Percentiles rank a stretch among this genome's conserved stretches.
Evolutionary conservation across 2,797 vertebrate genomes (phyloP).

Genomic region (Threskiornis aethiopicus): DNA sequence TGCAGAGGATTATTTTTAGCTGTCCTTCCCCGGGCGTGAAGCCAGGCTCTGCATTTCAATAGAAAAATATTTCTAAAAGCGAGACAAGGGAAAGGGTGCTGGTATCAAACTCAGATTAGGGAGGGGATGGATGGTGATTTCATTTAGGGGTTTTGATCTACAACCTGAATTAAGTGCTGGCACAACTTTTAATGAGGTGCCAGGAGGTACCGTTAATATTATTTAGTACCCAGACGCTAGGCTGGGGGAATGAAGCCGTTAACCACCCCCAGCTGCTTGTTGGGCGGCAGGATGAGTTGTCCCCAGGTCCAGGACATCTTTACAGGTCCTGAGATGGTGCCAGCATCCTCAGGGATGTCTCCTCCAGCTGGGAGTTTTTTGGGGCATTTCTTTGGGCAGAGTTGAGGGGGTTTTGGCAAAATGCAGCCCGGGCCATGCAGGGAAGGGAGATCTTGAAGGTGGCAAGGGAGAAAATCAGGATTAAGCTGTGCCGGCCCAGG

Average conservation of each 20-base stretch:
- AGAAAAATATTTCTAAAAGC: conserved; percentile 49
- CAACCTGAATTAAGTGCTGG: neutral
- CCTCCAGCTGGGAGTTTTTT: neutral
- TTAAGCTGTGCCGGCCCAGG: neutral
- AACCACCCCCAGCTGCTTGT: neutral
- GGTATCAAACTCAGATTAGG: conserved; percentile 43
- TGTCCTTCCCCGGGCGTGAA: neutral
- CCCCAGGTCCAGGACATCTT: neutral
- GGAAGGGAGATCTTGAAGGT: neutral
- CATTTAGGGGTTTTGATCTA: neutral
- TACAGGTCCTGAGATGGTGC: neutral
- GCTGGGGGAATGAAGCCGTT: neutral
- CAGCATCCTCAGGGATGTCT: neutral
- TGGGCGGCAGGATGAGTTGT: fast-evolving
- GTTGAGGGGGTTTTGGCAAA: neutral
- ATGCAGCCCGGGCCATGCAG: neutral
- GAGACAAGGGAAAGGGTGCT: neutral
- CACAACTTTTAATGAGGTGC: neutral
- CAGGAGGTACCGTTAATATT: neutral
- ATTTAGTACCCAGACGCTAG: neutral
- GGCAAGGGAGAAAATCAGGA: neutral
- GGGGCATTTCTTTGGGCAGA: neutral
- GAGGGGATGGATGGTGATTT: conserved; percentile 25
- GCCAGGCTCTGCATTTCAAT: conserved; percentile 47
- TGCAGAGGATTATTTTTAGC: conserved; percentile 45